phyloP scores from a whole-genome alignment of 2,113 vertebrate species.

The Romanogobio albipinnatus region DNA sequence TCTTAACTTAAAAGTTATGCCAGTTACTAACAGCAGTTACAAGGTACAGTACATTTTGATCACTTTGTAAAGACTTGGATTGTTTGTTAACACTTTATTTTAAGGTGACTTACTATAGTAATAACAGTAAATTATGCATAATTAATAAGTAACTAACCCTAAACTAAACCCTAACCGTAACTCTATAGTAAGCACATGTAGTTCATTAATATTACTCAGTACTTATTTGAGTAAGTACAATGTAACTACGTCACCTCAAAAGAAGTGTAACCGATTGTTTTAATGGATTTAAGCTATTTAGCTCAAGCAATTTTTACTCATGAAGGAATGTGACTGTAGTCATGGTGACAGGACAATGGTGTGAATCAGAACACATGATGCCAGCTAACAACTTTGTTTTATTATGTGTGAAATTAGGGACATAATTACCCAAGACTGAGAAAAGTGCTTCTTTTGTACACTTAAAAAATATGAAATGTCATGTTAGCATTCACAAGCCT shows the following conservation, averaged over 20 bases:
- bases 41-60: not conserved
- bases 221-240: no score
- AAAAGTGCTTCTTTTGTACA: not conserved
- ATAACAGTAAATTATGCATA: no score
- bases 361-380: constrained; percentile 36
- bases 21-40: not conserved
- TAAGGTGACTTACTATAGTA: no score
- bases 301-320: not conserved
- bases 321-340: constrained; percentile 42
- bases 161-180: no score
- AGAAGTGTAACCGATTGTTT: not conserved
- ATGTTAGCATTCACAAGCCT: not conserved
- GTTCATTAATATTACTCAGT: no score
- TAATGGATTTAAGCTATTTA: not conserved
- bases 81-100: not conserved
- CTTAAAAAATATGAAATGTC: not conserved
- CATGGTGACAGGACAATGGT: constrained; percentile 23
- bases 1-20: not conserved
- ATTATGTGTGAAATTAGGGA: constrained; percentile 11
- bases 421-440: not conserved
- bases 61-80: not conserved
- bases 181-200: no score
- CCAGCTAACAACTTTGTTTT: not conserved
- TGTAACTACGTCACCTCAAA: no score
- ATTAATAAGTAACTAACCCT: no score